These are phyloP conservation scores for Callithrix jacchus DNA, from an alignment of 2,113 vertebrate genomes.

Conservation along the genomic window DNA sequence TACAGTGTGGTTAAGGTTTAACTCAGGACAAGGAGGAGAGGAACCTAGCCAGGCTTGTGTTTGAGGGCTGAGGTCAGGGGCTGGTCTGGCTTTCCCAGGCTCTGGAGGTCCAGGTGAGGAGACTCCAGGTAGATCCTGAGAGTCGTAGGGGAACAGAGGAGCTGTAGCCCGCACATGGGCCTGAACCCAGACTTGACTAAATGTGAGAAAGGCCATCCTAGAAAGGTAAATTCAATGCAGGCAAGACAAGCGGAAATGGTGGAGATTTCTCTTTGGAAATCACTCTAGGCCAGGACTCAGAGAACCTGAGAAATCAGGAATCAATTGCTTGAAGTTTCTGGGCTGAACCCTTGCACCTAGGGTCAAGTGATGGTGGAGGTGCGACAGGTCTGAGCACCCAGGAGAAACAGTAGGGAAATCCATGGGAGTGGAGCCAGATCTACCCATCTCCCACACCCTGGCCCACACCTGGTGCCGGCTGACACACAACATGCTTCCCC, in stretches of 20 bases:
- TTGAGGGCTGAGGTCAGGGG: not conserved
- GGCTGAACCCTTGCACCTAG: not conserved
- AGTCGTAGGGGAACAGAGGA: not conserved
- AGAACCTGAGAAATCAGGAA: not conserved
- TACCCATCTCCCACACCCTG: not conserved
- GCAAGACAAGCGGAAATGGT: not conserved
- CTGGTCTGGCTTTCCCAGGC: not conserved
- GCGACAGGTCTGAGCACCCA: not conserved
- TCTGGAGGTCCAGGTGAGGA: not conserved
- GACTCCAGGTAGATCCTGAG: not conserved
- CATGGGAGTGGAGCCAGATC: not conserved
- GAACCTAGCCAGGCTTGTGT: not conserved
- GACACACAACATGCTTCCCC: not conserved
- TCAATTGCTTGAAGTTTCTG: not conserved
- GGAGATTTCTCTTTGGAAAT: not conserved
- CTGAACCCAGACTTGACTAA: not conserved
- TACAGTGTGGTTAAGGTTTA: not conserved
- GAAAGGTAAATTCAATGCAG: not conserved
- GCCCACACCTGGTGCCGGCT: rapidly evolving
- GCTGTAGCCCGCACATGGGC: not conserved
- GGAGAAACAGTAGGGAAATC: not conserved
- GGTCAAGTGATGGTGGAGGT: not conserved
- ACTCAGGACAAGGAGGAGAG: not conserved
- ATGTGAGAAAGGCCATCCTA: not conserved
- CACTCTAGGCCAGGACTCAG: not conserved